These are phyloP conservation scores for Miichthys miiuy DNA, from an alignment of 2,797 vertebrate genomes.

Conservation along the genomic window DNA sequence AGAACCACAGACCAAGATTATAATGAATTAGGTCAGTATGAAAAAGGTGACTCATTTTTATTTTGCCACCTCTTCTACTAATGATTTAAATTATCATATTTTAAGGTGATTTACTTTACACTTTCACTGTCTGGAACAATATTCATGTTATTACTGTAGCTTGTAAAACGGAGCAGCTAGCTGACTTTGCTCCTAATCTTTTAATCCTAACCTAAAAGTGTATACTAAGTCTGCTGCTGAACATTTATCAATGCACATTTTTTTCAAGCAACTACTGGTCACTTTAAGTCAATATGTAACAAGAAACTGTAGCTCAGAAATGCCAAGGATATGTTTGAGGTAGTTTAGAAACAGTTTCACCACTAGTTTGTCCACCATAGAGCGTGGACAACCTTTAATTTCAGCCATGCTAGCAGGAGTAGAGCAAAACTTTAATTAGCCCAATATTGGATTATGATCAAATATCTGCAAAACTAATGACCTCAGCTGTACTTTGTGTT, in stretches of 20 bases:
- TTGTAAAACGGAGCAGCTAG: constrained; percentile 5
- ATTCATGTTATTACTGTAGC: constrained; percentile 10
- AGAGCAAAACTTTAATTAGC: no score
- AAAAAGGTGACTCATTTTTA: background rate
- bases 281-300: background rate
- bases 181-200: constrained; percentile 4
- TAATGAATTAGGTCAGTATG: background rate
- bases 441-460: background rate
- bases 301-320: background rate
- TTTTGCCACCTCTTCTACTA: no score
- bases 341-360: background rate
- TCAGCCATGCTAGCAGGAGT: background rate
- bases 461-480: background rate
- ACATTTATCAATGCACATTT: constrained; percentile 10
- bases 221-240: background rate
- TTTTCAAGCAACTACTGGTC: background rate
- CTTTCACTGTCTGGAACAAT: constrained; percentile 22
- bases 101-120: constrained; percentile 17
- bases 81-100: background rate
- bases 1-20: constrained; percentile 1
- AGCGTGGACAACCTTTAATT: background rate
- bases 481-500: background rate
- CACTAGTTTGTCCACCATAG: background rate
- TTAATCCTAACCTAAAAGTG: constrained; percentile 4
- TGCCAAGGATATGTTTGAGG: background rate